Percentiles rank a stretch among this genome's conserved stretches.
These are phyloP conservation scores for Paraescarpia echinospica DNA, from an alignment of 1,140 invertebrate genomes.

Conservation along the genomic window DNA sequence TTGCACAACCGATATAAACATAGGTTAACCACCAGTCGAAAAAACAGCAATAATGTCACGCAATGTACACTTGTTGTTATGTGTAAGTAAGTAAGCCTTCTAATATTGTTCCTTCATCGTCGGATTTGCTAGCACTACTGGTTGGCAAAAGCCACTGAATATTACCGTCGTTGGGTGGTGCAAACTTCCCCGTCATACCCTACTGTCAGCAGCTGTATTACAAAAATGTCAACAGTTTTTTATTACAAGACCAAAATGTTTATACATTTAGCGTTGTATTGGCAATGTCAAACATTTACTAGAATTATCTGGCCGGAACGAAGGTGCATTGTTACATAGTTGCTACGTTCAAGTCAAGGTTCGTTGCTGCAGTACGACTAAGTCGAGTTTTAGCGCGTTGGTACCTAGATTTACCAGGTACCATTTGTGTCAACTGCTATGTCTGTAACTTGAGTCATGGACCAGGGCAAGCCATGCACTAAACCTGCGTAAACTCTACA, in stretches of 20 bases:
- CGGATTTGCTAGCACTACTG: neutral
- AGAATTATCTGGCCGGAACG: neutral
- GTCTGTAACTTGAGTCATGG: neutral
- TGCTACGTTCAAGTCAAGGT: neutral
- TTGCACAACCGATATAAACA: neutral
- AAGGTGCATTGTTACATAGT: neutral
- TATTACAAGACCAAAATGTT: neutral
- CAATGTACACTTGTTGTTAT: neutral
- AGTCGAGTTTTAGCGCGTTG: neutral
- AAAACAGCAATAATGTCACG: neutral
- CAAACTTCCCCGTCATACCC: neutral
- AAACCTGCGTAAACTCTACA: neutral
- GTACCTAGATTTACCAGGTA: neutral
- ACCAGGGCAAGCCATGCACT: neutral
- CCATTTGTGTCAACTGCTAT: neutral
- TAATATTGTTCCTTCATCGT: neutral
- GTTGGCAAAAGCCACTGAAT: neutral
- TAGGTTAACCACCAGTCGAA: neutral
- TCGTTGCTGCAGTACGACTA: neutral
- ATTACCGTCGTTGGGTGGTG: neutral
- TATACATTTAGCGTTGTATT: neutral
- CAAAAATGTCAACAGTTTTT: neutral
- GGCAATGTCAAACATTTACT: neutral
- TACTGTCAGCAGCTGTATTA: neutral
- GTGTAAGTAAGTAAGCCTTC: conserved; percentile 2